Evolutionary conservation across 1,140 invertebrate species (phyloP), one percentile per base, ranked within the genome.

Genomic region (Vanessa tameamea): DNA sequence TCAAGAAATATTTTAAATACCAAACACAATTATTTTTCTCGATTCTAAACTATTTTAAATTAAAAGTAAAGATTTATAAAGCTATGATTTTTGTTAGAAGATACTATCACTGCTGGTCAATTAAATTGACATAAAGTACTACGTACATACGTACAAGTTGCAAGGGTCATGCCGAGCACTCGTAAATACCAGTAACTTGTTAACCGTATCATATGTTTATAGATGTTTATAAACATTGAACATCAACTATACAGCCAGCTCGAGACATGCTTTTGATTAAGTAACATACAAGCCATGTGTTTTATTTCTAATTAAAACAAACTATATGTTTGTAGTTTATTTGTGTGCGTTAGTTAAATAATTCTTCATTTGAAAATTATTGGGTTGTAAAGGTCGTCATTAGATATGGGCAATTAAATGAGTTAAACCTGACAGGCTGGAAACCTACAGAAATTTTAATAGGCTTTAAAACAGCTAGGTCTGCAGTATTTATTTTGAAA

Each of bases 61-160:
- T 26, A 26, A 6, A 23, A 12, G 2, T 57, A 57, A 57, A 26
- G 8, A 57, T 23, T 16, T 57, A 4, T 11, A 57, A 8, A 23
- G 3, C 23, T 57, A 12, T 16, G 11, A 31, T 61, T 4, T 23
- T 37, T 7, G 11, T 26, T 37, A 37, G 13, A 61, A 37, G 57
- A 61, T 37, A 23, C 57, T 61, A 23, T 2, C 57, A 61, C 6
- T 23, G 53, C 20, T n/a, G 31, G 57, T 37, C 57, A 61, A 61
- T 61, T 61, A 61, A 61, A 43, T 15, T 61, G 57, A 61, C 57
- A 37, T 61, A 61, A 61, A 15, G 57, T 37, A 61, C 14, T 37
- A 61, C 23, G 13, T n/a, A 61, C 23, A 20, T 37, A 61, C 23
- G 13, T n/a, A 61, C 23, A 20, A 31, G 55, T 26, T 14, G 23